A percentile compares a stretch with the other conserved stretches of the same genome.
These are phyloP conservation scores for Tyria jacobaeae DNA, from an alignment of 2,888 invertebrate species.

Conservation along the genomic window DNA sequence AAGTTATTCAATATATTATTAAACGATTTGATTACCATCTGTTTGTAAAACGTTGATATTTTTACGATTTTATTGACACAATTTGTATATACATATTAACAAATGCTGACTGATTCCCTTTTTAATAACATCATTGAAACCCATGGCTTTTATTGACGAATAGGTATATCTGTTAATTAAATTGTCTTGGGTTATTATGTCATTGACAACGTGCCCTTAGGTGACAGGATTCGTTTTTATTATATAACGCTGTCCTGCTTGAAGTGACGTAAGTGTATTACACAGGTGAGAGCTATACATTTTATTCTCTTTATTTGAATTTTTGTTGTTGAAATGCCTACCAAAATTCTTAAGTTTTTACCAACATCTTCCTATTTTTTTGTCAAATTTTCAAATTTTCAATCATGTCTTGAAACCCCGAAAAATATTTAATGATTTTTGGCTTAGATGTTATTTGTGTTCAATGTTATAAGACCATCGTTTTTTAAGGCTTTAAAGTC, in stretches of 20 bases:
- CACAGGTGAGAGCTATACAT: slow-evolving; percentile 37
- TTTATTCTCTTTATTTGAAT: not conserved
- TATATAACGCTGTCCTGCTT: slow-evolving; percentile 72
- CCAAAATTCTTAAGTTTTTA: too few relatives aligned
- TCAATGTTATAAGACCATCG: not conserved
- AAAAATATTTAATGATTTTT: not conserved
- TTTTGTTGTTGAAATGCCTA: too few relatives aligned
- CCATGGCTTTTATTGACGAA: slow-evolving; percentile 18
- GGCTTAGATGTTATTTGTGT: not conserved
- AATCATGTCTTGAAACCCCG: too few relatives aligned
- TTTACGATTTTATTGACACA: not conserved
- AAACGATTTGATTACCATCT: slow-evolving; percentile 50
- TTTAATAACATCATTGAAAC: slow-evolving; percentile 5
- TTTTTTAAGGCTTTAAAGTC: slow-evolving; percentile 12
- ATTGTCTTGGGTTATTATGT: slow-evolving; percentile 17
- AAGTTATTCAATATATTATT: slow-evolving; percentile 59
- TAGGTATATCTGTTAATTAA: slow-evolving; percentile 1
- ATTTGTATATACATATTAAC: slow-evolving; percentile 1
- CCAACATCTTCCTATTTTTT: too few relatives aligned
- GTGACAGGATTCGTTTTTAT: slow-evolving; percentile 50
- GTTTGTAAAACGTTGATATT: slow-evolving; percentile 17
- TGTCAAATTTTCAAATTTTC: too few relatives aligned
- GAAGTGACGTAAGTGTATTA: slow-evolving; percentile 71
- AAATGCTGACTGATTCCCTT: not conserved
- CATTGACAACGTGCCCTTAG: slow-evolving; percentile 23